Percentiles rank a stretch among this genome's conserved stretches.
phyloP scores from a whole-genome alignment of 2,888 invertebrate genomes.

The Augochlorella aurata region DNA sequence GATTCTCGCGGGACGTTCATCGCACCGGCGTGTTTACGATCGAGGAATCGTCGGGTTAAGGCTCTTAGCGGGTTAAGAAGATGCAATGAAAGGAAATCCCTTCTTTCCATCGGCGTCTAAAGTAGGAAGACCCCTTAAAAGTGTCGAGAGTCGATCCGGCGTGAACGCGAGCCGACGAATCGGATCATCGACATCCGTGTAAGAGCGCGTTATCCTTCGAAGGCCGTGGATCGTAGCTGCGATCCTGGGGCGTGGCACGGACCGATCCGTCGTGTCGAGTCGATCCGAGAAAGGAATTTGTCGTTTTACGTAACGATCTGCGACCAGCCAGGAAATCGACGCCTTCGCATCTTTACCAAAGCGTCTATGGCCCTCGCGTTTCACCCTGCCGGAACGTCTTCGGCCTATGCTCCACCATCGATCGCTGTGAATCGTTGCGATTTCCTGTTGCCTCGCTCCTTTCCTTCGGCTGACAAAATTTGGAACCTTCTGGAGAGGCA shows the following conservation, averaged over 20 bases:
- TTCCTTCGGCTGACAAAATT: background rate
- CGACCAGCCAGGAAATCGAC: slow-evolving; percentile 52
- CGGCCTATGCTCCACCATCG: background rate
- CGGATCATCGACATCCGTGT: slow-evolving; percentile 34
- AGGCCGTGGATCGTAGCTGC: slow-evolving; percentile 50
- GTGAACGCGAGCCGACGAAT: background rate
- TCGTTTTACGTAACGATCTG: slow-evolving; percentile 66
- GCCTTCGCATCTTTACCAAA: slow-evolving; percentile 43
- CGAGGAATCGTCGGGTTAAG: background rate
- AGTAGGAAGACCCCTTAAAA: slow-evolving; percentile 6
- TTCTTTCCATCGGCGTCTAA: background rate
- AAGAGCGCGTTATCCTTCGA: slow-evolving; percentile 44
- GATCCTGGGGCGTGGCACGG: slow-evolving; percentile 63
- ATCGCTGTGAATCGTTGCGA: background rate
- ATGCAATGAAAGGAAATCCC: slow-evolving; percentile 9
- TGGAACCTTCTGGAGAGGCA: too few relatives aligned
- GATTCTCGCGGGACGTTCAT: background rate
- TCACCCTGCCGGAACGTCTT: background rate
- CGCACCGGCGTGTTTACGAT: background rate
- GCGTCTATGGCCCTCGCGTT: slow-evolving; percentile 56
- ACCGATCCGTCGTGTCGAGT: slow-evolving; percentile 36
- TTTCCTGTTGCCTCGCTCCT: background rate
- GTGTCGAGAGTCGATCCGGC: background rate
- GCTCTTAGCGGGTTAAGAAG: slow-evolving; percentile 11
- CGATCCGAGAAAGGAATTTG: slow-evolving; percentile 60